Evolutionary conservation across 2,797 vertebrate species (phyloP), one percentile per base, ranked within the genome.

Genomic region (Synaphobranchus kaupii): DNA sequence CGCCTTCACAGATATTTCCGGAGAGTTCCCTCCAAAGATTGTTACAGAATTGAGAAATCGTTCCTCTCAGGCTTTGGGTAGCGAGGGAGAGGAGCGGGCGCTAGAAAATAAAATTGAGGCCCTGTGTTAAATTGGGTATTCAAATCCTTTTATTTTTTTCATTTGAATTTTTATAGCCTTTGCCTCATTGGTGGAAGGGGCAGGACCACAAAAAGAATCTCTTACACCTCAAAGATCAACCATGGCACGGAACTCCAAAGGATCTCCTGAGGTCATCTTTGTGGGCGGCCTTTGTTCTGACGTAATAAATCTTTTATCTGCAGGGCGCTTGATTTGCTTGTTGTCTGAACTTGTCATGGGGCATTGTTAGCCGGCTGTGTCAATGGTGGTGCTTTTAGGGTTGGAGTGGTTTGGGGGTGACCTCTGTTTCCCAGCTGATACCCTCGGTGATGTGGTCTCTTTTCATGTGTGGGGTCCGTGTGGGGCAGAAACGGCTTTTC

Each of bases 261-360:
- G 91, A 86, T 87, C 92, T 86, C 89, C 92, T 22, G 58, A 84
- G 44, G 87, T 88, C 89, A 92, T 90, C 95, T 92, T 92, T 1
- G 28, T 94, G 93, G 94, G 94, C 90, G 92, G 93, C 92, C 93
- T 95, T 96, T 95, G 93, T 94, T 7, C 58, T 1, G 56, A 89
- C 56, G 92, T 92, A 89, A 94, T 96, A 95, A 95, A 96, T 96
- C 94, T 95, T 93, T 93, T 90, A 93, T 94, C 90, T 92, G 91
- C 86, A 66, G 91, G 87, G 91, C 86, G 63, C 92, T 95, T 92
- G 91, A 95, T 95, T 95, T 92, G 94, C 91, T 95, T 95, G 93
- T 95, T 94, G 94, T 95, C 90, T 94, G 94, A 94, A 93, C 91
- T 76, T 90, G 0, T 88, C 88, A 86, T 9, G 20, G 28, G 28